Evolutionary conservation across 2,888 invertebrate species (phyloP).

Genomic region (Thera britannica): DNA sequence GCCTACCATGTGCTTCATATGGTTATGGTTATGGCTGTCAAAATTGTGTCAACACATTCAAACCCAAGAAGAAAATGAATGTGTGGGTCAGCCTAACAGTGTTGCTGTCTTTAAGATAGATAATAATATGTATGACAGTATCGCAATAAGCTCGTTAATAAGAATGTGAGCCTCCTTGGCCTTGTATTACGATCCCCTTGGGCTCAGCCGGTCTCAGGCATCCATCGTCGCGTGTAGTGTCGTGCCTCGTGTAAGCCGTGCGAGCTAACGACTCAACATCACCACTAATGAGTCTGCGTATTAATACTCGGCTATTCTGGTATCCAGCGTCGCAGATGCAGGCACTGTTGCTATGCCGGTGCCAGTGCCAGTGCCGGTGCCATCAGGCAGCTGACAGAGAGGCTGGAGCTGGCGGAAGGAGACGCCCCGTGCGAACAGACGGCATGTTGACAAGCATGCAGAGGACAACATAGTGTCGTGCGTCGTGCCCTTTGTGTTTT

Average conservation of each 20-base stretch:
- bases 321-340: conserved; percentile 12
- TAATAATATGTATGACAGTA: no score
- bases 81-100: no score
- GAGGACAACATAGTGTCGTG: no score
- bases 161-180: no score
- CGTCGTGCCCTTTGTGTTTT: no score
- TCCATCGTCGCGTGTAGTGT: conserved; percentile 3
- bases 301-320: conserved; percentile 21
- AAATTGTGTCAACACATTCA: no score
- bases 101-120: no score
- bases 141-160: no score
- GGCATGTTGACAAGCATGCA: neutral
- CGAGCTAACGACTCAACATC: conserved; percentile 13
- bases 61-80: no score
- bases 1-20: no score
- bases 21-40: no score
- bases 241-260: neutral
- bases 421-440: conserved; percentile 17
- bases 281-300: conserved; percentile 24
- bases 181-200: neutral
- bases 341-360: neutral
- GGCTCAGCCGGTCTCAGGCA: neutral
- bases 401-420: neutral
- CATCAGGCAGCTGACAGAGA: neutral
- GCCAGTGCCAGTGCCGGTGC: neutral